Base-by-base conservation (phyloP, 92 coral and sea anemone genomes). In the Parazoanthus atlanticus region DNA sequence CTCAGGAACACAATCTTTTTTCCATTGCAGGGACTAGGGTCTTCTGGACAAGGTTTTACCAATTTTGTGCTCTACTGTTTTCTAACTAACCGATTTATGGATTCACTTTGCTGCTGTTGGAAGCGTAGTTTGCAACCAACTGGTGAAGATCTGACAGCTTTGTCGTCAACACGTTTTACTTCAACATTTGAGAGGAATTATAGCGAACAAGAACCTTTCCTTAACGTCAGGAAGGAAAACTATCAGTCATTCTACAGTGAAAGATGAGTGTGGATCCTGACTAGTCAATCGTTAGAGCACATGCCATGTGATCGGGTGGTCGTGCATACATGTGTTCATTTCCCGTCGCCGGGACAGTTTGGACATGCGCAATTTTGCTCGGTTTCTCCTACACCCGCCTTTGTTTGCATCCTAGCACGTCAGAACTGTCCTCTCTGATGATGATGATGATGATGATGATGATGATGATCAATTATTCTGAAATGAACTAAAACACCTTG, bases 51-150 rank as follows among this genome's bases (percentile, higher is more conserved):
- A 41, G 86, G 86, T 3, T 82, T 82, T 41, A 41, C 38, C 38
- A 82, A 82, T 46, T 82, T 82, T 67, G 9, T 82, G 36, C 72
- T 82, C 54, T 82, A 34, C 28, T 82, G 86, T 82, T 40, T 67
- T 49, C 76, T 82, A 2, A 82, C 86, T 32, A 82, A 82, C 31
- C 86, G 77, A 25, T 40, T 67, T 65, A 82, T 82, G 76, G 76
- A 28, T 38, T 34, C 58, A 16, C 13, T 82, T 67, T 67, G 76
- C 34, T 19, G 36, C 56, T 82, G 86, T 32, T 82, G 34, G 47
- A 28, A 40, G 47, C 12, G 38, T 41, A 40, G 23, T 13, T 6
- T 13, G 61, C 25, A 29, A 38, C 12, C 73, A 67, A 38, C 77
- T 40, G 86, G 61, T 13, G 61, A 67, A 6, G 76, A 66, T 82